Base-by-base conservation (phyloP, 2,797 vertebrate genomes). In the Phataginus tricuspis region DNA sequence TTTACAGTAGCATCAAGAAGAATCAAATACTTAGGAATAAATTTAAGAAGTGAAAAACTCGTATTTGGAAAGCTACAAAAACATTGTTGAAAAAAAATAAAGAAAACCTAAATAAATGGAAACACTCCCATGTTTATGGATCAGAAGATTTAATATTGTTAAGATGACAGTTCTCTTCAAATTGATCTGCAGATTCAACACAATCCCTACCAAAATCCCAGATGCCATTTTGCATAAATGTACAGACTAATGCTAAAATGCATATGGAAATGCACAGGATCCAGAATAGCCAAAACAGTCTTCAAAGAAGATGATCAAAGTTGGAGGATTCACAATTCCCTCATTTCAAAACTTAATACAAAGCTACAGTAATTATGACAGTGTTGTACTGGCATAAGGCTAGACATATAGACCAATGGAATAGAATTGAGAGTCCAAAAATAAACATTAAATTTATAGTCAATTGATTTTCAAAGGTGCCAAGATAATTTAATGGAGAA, bases 21-120 rank as follows among this genome's bases (percentile, higher is more conserved):
- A n/a, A n/a, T n/a, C n/a, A n/a, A n/a, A n/a, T 91, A 86, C 42
- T 77, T 90, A 71, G 25, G 42, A 68, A 78, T 69, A 78, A 90
- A 68, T 42, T 72, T 87, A 87, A 25, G 27, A 72, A 79, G 16
- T 45, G 27, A 34, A 31, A 14, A 78, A 63, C 55, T 91, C 72
- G 14, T 86, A 64, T 86, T 57, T 23, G 31, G 14, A 74, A 80
- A 66, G 49, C 57, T 95, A 79, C 2, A 59, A 86, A 86, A 82
- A 39, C 27, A 27, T 29, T 74, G 9, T 57, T 87, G 39, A 87
- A 66, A 80, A 29, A 79, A 66, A 59, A 23, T 80, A 59, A 49
- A 80, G 49, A 90, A 72, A 34, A 84, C n/a, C 21, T 42, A 64
- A 19, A 53, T 84, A 83, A 71, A 80, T 69, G 21, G 42, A 64